These are phyloP conservation scores for Morinoia aosen DNA, from an alignment of 2,888 invertebrate species.

Conservation along the genomic window DNA sequence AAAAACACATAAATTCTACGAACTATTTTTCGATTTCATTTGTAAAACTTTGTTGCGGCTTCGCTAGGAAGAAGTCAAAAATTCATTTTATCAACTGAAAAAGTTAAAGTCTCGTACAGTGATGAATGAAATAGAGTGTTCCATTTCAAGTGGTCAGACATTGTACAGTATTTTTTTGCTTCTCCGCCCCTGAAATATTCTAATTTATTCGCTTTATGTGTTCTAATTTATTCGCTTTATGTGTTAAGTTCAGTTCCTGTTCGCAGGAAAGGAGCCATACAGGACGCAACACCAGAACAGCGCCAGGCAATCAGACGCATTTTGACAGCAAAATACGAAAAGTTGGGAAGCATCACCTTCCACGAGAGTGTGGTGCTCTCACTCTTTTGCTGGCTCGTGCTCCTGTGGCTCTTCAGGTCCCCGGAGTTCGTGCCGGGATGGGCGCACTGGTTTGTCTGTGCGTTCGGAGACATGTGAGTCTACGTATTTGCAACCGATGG, in stretches of 20 bases:
- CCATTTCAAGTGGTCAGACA: background rate
- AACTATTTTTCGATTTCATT: too few relatives aligned
- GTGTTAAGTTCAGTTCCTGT: background rate
- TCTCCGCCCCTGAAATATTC: background rate
- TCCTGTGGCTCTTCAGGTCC: conserved; percentile 89
- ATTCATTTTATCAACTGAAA: background rate
- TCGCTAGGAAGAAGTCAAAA: background rate
- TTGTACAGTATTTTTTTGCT: background rate
- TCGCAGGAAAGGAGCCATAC: conserved; percentile 17
- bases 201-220: too few relatives aligned
- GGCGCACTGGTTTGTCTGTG: conserved; percentile 70
- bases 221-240: too few relatives aligned
- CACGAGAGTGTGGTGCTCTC: conserved; percentile 79
- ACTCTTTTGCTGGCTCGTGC: conserved; percentile 81
- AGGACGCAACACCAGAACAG: conserved; percentile 42
- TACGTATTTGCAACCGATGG: background rate
- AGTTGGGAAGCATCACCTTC: conserved; percentile 84
- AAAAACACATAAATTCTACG: too few relatives aligned
- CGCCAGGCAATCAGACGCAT: conserved; percentile 50
- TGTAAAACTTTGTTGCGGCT: too few relatives aligned
- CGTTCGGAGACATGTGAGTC: conserved; percentile 52
- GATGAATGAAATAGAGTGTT: background rate
- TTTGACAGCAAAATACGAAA: conserved; percentile 77
- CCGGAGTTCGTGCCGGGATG: conserved; percentile 91
- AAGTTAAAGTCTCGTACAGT: background rate